Conservation (phyloP, 2,797 vertebrate genomes). For the Kryptopterus vitreolus region DNA sequence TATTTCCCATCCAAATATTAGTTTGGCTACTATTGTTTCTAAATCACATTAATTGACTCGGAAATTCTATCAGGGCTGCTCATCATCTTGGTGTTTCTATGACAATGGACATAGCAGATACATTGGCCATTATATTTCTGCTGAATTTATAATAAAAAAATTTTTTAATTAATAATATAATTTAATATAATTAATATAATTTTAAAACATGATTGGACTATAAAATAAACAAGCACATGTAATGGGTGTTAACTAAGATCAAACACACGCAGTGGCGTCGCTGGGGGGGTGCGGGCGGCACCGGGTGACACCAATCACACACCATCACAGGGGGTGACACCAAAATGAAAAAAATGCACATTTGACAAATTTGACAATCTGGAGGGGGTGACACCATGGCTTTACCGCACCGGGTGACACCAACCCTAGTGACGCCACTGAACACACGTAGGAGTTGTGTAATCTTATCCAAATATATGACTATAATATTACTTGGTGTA, state of each 20-base stretch:
- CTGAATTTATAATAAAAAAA: constrained; percentile 3
- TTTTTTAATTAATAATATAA: background rate
- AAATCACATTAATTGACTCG: constrained; percentile 22
- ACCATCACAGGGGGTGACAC: no score
- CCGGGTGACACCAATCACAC: no score
- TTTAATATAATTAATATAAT: no score
- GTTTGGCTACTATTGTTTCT: constrained; percentile 5
- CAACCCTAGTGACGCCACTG: no score
- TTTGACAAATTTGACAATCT: no score
- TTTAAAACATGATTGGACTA: background rate
- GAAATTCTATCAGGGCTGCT: constrained; percentile 13
- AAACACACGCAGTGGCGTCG: no score
- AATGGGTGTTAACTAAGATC: background rate
- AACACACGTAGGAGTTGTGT: background rate
- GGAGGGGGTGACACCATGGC: no score
- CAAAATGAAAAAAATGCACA: no score
- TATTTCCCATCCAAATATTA: background rate
- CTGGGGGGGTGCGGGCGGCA: no score
- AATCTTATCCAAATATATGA: no score
- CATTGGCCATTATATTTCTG: background rate
- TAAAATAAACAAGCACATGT: background rate
- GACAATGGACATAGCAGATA: constrained; percentile 1
- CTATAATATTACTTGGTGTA: background rate
- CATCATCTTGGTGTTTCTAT: constrained; percentile 23
- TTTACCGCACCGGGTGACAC: no score